Evolutionary conservation across 1,140 invertebrate genomes (phyloP).

Genomic region (Rhizoglyphus robini): DNA sequence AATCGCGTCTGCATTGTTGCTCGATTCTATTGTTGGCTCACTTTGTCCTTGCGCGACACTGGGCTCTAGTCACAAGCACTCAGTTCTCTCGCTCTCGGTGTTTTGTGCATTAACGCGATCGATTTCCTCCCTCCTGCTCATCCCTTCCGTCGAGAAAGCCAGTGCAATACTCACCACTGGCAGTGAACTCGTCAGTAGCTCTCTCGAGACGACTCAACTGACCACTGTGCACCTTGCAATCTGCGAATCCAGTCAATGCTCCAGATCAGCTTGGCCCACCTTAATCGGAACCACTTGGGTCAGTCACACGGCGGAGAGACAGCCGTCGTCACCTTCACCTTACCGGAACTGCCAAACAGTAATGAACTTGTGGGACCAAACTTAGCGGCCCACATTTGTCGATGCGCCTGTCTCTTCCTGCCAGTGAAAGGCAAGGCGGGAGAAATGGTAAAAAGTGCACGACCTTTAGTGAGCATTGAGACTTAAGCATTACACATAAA

Average conservation of each 20-base stretch:
- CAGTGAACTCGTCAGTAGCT: too few relatives aligned
- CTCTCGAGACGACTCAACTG: too few relatives aligned
- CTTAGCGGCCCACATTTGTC: not conserved
- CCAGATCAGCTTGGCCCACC: not conserved
- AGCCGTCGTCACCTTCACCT: constrained; percentile 6
- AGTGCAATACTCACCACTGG: not conserved
- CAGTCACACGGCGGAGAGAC: not conserved
- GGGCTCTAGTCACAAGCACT: not conserved
- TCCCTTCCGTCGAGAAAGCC: not conserved
- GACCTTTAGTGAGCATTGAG: constrained; percentile 7
- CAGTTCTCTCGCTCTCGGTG: too few relatives aligned
- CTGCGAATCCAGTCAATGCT: not conserved
- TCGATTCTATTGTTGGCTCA: not conserved
- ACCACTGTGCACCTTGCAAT: not conserved
- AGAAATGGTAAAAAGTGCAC: not conserved
- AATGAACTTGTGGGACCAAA: not conserved
- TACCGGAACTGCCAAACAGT: constrained; percentile 1
- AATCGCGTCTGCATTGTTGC: too few relatives aligned
- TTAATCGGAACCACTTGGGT: not conserved
- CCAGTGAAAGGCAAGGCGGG: not conserved
- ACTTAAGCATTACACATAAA: constrained; percentile 5
- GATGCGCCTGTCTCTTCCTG: constrained; percentile 3
- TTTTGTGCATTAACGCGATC: too few relatives aligned
- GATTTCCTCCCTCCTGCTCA: too few relatives aligned
- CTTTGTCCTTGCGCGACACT: not conserved